Evolutionary conservation across 2,888 invertebrate species (phyloP).

Genomic region (Aleiodes testaceus): DNA sequence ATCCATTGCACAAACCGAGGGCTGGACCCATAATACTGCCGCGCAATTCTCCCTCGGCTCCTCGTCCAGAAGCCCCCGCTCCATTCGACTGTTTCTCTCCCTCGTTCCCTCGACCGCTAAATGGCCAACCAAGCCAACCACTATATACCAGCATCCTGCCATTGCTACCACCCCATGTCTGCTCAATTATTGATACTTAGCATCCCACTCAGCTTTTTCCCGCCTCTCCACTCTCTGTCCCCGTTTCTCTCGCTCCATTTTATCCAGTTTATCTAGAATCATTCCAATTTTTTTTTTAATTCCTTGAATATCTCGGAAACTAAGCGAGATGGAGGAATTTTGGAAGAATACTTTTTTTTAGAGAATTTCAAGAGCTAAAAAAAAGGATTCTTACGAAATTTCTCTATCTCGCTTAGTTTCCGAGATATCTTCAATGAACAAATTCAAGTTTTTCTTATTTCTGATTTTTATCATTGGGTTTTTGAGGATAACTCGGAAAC

Average conservation of each 20-base stretch:
- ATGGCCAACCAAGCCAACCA: slow-evolving; percentile 61
- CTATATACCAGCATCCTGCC: slow-evolving; percentile 41
- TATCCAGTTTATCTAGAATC: too few relatives aligned
- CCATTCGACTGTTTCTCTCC: neutral
- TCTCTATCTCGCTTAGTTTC: too few relatives aligned
- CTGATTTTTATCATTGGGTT: too few relatives aligned
- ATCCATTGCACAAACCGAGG: slow-evolving; percentile 59
- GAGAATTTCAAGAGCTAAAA: too few relatives aligned
- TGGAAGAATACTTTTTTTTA: too few relatives aligned
- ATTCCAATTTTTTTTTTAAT: too few relatives aligned
- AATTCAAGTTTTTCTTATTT: too few relatives aligned
- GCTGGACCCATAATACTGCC: slow-evolving; percentile 42
- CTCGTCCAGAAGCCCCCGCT: slow-evolving; percentile 33
- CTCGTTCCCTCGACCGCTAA: slow-evolving; percentile 63
- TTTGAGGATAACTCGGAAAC: too few relatives aligned
- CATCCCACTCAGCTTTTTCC: slow-evolving; percentile 55
- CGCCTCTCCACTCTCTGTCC: slow-evolving; percentile 36
- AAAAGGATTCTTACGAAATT: too few relatives aligned
- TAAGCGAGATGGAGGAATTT: too few relatives aligned
- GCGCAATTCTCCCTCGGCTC: slow-evolving; percentile 38
- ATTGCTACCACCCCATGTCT: slow-evolving; percentile 64
- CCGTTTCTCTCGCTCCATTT: neutral
- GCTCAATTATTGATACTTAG: slow-evolving; percentile 71
- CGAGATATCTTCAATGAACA: too few relatives aligned
- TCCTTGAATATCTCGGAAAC: too few relatives aligned